Evolutionary conservation across 2,797 vertebrate species (phyloP), one percentile per base, ranked within the genome.

Genomic region (Sardinella longiceps): DNA sequence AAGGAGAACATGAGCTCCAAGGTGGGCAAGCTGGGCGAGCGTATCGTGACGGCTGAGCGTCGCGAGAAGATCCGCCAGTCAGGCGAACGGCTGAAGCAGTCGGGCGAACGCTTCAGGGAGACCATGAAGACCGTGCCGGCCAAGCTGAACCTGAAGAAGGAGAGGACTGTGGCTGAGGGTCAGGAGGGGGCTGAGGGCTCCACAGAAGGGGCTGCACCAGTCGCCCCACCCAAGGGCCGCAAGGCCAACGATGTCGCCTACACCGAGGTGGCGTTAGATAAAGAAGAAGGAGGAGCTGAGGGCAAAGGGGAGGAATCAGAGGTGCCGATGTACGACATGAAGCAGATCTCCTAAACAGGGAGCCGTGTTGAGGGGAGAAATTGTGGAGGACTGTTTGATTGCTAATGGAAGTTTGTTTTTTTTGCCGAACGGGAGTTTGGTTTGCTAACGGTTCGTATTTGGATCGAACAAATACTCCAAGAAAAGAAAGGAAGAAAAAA

Each of bases 1-100:
- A 97, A 96, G 20, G 97, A 98, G 87, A 98, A 95, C 93, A 94
- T 99, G 86, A 97, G 97, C 88, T 97, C 94, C 88, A 98, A 96
- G 89, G 97, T 99, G 89, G 96, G 96, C 91, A 96, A 96, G 90
- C 91, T 99, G 2, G 97, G 96, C 1, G 97, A 97, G 81, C 97
- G 97, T 89, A 98, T 99, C 56, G 98, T 99, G 84, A 96, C 98
- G 0, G 95, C 97, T 0, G 98, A 99, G 89, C 94, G 97, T 70
- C 96, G 98, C 56, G 97, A 99, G 90, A 97, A 97, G 93, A 96
- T 99, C 84, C 95, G 97, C 39, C 97, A 97, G 90, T 98, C 98
- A 0, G 95, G 95, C 0, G 97, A 98, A 89, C 95, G 96, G 86
- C 90, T 98, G 86, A 96, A 95, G 86, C 96, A 97, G 86, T 98